These are phyloP conservation scores for Pantala flavescens DNA, from an alignment of 1,140 invertebrate species.

Conservation along the genomic window DNA sequence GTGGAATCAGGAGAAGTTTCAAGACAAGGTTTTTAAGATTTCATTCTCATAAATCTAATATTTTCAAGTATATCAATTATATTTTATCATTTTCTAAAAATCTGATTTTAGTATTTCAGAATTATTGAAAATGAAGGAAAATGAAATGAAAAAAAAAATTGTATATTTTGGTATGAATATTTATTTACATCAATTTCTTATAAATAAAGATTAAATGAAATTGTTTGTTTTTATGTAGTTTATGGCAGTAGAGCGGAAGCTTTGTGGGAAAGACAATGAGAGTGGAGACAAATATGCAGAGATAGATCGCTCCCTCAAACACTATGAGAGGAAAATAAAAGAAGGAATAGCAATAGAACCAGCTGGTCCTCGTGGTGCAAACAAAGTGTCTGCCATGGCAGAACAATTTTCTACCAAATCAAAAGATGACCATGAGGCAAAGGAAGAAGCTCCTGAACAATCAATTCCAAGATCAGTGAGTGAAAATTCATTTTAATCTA, in stretches of 20 bases:
- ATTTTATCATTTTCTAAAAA: neutral
- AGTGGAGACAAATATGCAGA: slow-evolving; percentile 49
- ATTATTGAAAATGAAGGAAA: no score
- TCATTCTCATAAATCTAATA: neutral
- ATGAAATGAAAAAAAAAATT: no score
- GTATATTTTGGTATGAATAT: no score
- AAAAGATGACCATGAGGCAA: slow-evolving; percentile 36
- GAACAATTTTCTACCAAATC: slow-evolving; percentile 47
- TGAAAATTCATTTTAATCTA: slow-evolving; percentile 29
- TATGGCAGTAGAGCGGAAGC: slow-evolving; percentile 65
- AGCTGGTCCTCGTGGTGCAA: slow-evolving; percentile 51
- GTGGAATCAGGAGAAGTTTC: slow-evolving; percentile 71
- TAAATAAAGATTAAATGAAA: no score
- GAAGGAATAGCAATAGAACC: slow-evolving; percentile 59
- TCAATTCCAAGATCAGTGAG: slow-evolving; percentile 47
- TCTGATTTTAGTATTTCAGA: neutral
- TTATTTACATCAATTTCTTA: no score
- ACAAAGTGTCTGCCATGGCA: slow-evolving; percentile 80
- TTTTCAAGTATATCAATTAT: neutral
- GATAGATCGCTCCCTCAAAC: slow-evolving; percentile 70
- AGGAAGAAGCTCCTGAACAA: slow-evolving; percentile 20
- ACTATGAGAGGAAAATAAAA: slow-evolving; percentile 67
- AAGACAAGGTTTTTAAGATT: slow-evolving; percentile 33
- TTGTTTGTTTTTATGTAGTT: slow-evolving; percentile 43
- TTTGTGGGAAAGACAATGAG: slow-evolving; percentile 45